phyloP scores from a whole-genome alignment of 2,113 vertebrate genomes.

The Epinephelus lanceolatus region DNA sequence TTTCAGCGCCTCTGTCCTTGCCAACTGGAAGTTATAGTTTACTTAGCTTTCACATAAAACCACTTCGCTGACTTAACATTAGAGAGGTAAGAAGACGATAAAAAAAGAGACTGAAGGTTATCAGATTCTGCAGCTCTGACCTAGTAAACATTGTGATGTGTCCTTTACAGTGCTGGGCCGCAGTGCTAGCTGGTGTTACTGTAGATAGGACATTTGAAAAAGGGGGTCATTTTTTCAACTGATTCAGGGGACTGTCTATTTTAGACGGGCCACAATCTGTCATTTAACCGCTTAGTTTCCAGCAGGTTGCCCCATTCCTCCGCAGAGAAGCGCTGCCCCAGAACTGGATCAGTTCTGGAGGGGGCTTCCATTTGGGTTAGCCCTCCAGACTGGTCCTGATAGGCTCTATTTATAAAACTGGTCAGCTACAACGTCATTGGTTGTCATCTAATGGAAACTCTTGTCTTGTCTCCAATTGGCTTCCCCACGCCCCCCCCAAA shows the following conservation, averaged over 20 bases:
- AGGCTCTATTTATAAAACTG: constrained; percentile 46
- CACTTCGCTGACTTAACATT: constrained; percentile 8
- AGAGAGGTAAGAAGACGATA: neutral
- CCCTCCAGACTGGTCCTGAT: constrained; percentile 27
- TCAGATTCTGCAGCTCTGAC: constrained; percentile 41
- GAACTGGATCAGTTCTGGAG: constrained; percentile 56
- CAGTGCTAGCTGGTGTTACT: constrained; percentile 1
- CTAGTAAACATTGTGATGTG: constrained; percentile 39
- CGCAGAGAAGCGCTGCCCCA: constrained; percentile 25
- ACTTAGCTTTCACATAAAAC: neutral
- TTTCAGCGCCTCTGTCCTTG: neutral
- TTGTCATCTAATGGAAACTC: constrained; percentile 25
- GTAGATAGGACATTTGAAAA: constrained; percentile 45
- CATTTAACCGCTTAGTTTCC: constrained; percentile 49
- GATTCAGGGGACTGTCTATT: constrained; percentile 62
- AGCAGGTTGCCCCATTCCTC: constrained; percentile 44
- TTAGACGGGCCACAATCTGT: constrained; percentile 62
- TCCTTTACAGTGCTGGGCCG: constrained; percentile 21
- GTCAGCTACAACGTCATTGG: constrained; percentile 5
- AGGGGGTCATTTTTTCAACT: constrained; percentile 55
- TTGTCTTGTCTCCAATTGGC: constrained; percentile 28
- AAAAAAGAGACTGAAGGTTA: constrained; percentile 36
- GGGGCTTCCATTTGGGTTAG: constrained; percentile 55
- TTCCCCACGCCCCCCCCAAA: neutral
- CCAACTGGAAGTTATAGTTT: constrained; percentile 5